Evolutionary conservation across 2,113 vertebrate species (phyloP), one percentile per base, ranked within the genome.

Genomic region (Myotis brandtii): DNA sequence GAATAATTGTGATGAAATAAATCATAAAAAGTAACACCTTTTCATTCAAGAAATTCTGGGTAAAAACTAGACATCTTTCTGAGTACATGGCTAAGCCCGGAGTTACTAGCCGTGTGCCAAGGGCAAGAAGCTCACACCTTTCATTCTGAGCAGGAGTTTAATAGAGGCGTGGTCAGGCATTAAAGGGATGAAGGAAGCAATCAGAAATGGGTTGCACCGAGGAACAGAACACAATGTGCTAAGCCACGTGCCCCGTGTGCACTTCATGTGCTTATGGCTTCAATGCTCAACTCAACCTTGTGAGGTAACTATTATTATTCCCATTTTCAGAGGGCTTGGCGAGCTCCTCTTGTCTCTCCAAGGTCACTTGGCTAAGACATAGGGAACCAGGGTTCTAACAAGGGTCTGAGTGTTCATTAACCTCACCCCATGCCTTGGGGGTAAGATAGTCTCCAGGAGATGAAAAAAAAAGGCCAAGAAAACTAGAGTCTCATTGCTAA

Each of bases 1-100:
- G 76, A 94, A 86, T 80, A 80, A 86, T 79, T 64, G 43, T 85
- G 27, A 91, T 43, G 52, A 94, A 86, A 17, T 91, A 52, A 73
- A 89, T 54, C 27, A 30, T 34, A 30, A 86, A 56, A 46, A 54
- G 23, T 66, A 95, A 73, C 54, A 34, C 23, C 5, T 64, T 18
- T 81, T 21, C 32, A 20, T 46, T 91, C 54, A 54, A 95, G 54
- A 86, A 81, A 91, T 54, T 79, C 54, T 32, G 23, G 25, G 43
- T 86, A 81, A 66, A 75, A 87, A 73, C 23, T 48, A 52, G 54
- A 73, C 30, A 72, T 82, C 43, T 54, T 43, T 73, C 72, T 34
- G 8, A 80, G 52, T 21, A 80, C 73, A 80, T 30, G 43, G 11
- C 73, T 72, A 91, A 73, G 32, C 17, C 37, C 23, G 9, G 6